Base-by-base conservation (phyloP, 1,140 invertebrate species). In the Caenorhabditis latens region DNA sequence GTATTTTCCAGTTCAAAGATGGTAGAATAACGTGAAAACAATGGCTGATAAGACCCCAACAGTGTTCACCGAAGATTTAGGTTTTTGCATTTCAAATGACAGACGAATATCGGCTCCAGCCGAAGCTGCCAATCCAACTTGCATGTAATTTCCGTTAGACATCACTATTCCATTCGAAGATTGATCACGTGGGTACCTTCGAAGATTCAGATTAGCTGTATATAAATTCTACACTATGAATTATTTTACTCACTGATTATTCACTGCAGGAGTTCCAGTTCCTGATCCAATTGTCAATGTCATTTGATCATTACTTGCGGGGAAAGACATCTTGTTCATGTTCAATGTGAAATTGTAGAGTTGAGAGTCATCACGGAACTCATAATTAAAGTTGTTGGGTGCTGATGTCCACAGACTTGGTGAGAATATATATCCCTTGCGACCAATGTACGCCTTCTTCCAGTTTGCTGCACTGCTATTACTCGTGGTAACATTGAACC, bases 341-440 rank as follows among this genome's bases (percentile, higher is more conserved):
- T 24, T 50, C 32, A 79, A 16, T 11, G 43, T 24, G 46, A 50
- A 79, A 9, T 79, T 79, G n/a, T 79, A 79, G 19, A 50, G 5
- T 13, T 79, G 71, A 3, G 71, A 79, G 14, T 50, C n/a, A 32
- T 79, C 46, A 13, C 46, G 43, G 21, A 50, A 21, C n/a, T 50
- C 71, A 11, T 79, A 79, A n/a, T 50, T 79, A 19, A 79, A 50
- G 11, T 24, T 79, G 71, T 79, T 50, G 3, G 71, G n/a, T 32
- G 32, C 32, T 32, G 32, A 32, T 1, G 14, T 79, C 71, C 71
- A 79, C 1, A 79, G 19, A 11, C 13, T 79, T 50, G 71, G 71
- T 2, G 71, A 50, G 46, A 79, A 79, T 11, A 79, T 79, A n/a
- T 50, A 50, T 79, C 71, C 71, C 13, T 79, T 79, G 9, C 71